Conservation (phyloP, 2,113 vertebrate species). For the Furnarius figulus region DNA sequence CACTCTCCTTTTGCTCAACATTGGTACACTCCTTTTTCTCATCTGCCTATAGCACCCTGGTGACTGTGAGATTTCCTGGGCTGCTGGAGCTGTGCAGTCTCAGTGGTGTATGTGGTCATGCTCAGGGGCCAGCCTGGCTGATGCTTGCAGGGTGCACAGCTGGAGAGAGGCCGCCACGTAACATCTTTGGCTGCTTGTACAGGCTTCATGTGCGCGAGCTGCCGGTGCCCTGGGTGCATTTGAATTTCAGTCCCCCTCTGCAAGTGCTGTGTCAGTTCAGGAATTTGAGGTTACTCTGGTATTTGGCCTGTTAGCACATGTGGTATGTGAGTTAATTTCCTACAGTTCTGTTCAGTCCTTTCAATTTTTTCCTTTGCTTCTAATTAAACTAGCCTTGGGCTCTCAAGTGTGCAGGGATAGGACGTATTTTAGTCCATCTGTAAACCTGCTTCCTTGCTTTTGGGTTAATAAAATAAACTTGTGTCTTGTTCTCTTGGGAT, state of each 20-base stretch:
- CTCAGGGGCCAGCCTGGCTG: not conserved
- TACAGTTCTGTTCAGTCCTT: not conserved
- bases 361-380: not conserved
- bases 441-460: not conserved
- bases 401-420: not conserved
- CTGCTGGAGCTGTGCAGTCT: not conserved
- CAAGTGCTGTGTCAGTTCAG: not conserved
- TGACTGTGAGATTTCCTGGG: not conserved
- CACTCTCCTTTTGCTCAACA: not conserved
- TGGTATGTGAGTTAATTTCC: not conserved
- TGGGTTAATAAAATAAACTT: not conserved
- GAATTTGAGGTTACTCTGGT: not conserved
- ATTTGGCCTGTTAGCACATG: not conserved
- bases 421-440: not conserved
- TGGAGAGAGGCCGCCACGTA: fast-evolving
- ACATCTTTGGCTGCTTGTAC: fast-evolving
- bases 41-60: not conserved
- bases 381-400: not conserved
- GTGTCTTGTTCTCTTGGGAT: not conserved
- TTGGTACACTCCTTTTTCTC: not conserved
- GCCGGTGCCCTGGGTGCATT: not conserved
- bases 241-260: not conserved
- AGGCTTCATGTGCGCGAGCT: not conserved
- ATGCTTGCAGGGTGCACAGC: fast-evolving
- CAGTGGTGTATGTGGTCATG: fast-evolving